phyloP scores from a whole-genome alignment of 2,797 vertebrate species.

The Echeneis naucrates region DNA sequence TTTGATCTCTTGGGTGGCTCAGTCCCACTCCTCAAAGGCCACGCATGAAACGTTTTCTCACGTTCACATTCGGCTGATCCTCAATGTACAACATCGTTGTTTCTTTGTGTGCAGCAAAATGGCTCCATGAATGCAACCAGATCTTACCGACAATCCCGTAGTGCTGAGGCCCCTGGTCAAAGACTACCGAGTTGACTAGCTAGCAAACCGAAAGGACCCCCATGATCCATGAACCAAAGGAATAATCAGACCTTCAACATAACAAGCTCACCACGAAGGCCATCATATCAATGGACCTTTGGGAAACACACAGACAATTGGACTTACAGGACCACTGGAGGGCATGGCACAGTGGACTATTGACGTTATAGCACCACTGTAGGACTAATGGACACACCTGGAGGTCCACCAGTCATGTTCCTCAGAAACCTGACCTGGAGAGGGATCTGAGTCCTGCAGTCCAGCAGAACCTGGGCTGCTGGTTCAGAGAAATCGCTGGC shows the following conservation, averaged over 20 bases:
- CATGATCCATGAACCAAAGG: not conserved
- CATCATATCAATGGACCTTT: not conserved
- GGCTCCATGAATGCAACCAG: constrained; percentile 73
- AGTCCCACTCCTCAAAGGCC: constrained; percentile 30
- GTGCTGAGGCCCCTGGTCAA: constrained; percentile 3
- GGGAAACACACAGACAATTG: not conserved
- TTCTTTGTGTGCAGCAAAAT: constrained; percentile 76
- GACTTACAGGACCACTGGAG: not conserved
- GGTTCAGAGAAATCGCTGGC: no score
- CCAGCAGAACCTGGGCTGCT: not conserved
- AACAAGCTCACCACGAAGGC: not conserved
- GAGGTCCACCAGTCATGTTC: no score
- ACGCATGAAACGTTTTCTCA: constrained; percentile 84
- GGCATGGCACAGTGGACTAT: not conserved
- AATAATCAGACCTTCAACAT: not conserved
- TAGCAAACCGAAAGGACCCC: constrained; percentile 1
- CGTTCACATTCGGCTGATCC: constrained; percentile 85
- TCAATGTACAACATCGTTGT: constrained; percentile 72
- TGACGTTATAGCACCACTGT: not conserved
- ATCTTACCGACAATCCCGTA: constrained; percentile 58
- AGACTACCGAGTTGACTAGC: constrained; percentile 10
- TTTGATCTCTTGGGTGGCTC: constrained; percentile 66
- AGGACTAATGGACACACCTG: no score
- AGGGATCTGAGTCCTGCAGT: not conserved
- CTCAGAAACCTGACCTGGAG: constrained; percentile 8